Evolutionary conservation across 1,140 invertebrate genomes (phyloP).

Genomic region (Cepaea nemoralis): DNA sequence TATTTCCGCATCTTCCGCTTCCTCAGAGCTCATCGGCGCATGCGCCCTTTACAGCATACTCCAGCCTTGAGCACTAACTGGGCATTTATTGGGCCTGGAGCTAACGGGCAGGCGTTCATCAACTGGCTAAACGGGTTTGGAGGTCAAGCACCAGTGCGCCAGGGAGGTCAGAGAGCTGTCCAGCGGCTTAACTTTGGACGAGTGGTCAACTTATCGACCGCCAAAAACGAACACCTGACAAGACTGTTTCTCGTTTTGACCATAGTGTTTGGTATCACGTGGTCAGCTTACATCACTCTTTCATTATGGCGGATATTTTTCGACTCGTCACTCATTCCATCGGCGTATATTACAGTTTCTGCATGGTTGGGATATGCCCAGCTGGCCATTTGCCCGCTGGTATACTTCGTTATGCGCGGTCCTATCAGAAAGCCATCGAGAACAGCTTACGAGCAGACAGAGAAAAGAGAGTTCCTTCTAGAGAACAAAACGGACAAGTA

Average conservation of each 20-base stretch:
- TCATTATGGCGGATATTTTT: slow-evolving; percentile 58
- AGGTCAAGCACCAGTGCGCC: slow-evolving; percentile 20
- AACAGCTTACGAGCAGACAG: slow-evolving; percentile 31
- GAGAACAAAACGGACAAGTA: slow-evolving; percentile 46
- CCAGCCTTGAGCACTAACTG: slow-evolving; percentile 63
- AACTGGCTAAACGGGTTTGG: slow-evolving; percentile 66
- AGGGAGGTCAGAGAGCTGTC: slow-evolving; percentile 39
- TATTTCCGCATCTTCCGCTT: slow-evolving; percentile 64
- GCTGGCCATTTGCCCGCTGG: slow-evolving; percentile 58
- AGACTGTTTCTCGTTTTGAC: slow-evolving; percentile 60
- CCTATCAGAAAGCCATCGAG: slow-evolving; percentile 33
- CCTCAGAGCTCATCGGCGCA: slow-evolving; percentile 59
- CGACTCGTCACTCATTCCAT: slow-evolving; percentile 36
- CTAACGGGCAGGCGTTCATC: slow-evolving; percentile 60
- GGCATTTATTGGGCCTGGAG: slow-evolving; percentile 65
- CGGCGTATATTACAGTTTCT: slow-evolving; percentile 49
- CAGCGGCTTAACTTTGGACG: slow-evolving; percentile 52
- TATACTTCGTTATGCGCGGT: slow-evolving; percentile 49
- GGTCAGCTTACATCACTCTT: slow-evolving; percentile 59
- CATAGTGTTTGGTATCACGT: slow-evolving; percentile 50
- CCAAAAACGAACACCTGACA: slow-evolving; percentile 62
- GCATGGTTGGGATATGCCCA: slow-evolving; percentile 60
- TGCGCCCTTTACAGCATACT: slow-evolving; percentile 61
- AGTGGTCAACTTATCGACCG: slow-evolving; percentile 54
- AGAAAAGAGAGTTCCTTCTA: slow-evolving; percentile 48